Evolutionary conservation across 1,140 invertebrate genomes (phyloP), one percentile per base, ranked within the genome.

Genomic region (Hypsibius dujardini): DNA sequence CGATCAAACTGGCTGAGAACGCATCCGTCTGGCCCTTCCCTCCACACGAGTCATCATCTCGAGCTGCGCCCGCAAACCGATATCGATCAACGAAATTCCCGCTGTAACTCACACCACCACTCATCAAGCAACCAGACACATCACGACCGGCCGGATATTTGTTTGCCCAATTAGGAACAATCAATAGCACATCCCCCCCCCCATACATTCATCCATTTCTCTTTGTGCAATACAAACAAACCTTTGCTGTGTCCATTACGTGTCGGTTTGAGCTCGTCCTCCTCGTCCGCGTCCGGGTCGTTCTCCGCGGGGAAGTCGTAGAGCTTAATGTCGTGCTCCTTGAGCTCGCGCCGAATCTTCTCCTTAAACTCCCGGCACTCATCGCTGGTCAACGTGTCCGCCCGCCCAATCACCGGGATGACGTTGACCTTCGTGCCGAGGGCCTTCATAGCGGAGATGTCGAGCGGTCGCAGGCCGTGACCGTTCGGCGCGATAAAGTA

Each of bases 401-500:
- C 83, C 74, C 86, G 86, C 62, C 84, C 85, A 72, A 85, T 84
- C 14, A 86, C 78, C 46, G 84, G 84, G 69, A 85, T 81, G 50
- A 86, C 82, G 74, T 86, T 86, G 1, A 95, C 80, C 70, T 81
- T 79, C 76, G 84, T 81, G 73, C 85, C 84, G 1, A 85, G 76
- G 12, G 82, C 76, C 75, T 82, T 83, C 83, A 85, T 84, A 74
- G 84, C 84, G 76, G 84, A 81, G 70, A 85, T 79, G 76, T 85
- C 84, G 72, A 85, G 75, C 46, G 81, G 80, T 72, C 83, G 81
- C 56, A 85, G 76, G 1, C 93, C 93, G 79, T 96, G 94, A 12
- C 93, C 92, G 80, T 90, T 95, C 1, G 95, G 93, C 46, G 94
- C 90, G 72, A 98, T 90, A 79, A 98, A 98, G 79, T 98, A 98